Base-by-base conservation (phyloP, 2,888 invertebrate genomes). In the Drosophila lacicola region DNA sequence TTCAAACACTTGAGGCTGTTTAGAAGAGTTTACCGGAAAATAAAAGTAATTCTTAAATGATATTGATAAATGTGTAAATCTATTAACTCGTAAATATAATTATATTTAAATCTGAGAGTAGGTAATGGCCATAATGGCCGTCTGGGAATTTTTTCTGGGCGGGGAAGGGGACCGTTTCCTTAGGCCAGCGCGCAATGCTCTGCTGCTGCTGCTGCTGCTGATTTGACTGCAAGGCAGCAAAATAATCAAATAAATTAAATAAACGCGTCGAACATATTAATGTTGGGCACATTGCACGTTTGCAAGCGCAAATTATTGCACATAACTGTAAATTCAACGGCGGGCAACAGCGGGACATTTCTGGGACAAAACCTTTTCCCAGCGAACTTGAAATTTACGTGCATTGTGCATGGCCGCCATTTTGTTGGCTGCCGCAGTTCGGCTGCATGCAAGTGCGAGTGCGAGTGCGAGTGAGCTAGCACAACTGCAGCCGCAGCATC, bases 181-280 rank as follows among this genome's bases (percentile, higher is more conserved):
- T 25, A 25, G 17, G 17, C 17, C 17, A 17, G 17, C 17, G 17
- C 17, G 17, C 1, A 17, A 17, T 17, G 17, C 13, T 66, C 14
- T 34, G 19, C n/a, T 14, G 36, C 25, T 33, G 25, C 13, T 17
- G 29, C 19, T 36, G 56, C 39, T 44, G 55, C 42, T 60, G n/a
- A 53, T 75, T 75, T 58, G 39, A 21, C 56, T 78, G 68, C 74
- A 68, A 44, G 47, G 21, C 68, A 44, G 58, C 55, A 37, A 53
- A 55, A 45, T 49, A 63, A 56, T 39, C 58, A 63, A 78, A 74
- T 74, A 79, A 78, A 74, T 74, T 63, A 3, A 39, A 49, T 34
- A 19, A 55, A 68, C 74, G 74, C 55, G 74, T 42, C 19, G 19
- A 44, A 51, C 62, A 60, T 68, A 21, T 57, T 21, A 50, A 73